A percentile compares a stretch with the other conserved stretches of the same genome.
These are phyloP conservation scores for Smutsia gigantea DNA, from an alignment of 2,797 vertebrate species.

Conservation along the genomic window DNA sequence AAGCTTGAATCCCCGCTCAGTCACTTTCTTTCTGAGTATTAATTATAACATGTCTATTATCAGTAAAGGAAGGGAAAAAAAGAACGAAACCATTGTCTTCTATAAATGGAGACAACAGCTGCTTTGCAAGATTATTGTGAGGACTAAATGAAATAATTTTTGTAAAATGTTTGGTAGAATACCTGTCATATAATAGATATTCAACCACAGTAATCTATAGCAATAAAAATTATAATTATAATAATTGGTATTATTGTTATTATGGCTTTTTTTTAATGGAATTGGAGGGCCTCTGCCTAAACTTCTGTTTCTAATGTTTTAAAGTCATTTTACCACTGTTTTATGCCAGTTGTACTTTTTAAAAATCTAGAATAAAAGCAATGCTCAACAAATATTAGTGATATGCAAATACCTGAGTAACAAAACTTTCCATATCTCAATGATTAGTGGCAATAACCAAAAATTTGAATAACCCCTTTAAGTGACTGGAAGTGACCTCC, in stretches of 20 bases:
- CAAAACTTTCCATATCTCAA: background rate
- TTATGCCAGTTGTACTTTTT: background rate
- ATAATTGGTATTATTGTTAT: background rate
- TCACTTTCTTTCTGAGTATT: background rate
- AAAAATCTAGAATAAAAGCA: background rate
- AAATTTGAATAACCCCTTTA: background rate
- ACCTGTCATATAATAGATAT: background rate
- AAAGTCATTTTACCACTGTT: background rate
- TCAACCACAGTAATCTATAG: background rate
- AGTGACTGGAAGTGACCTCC: background rate
- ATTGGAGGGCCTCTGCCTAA: background rate
- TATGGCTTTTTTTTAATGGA: background rate
- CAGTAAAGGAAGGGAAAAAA: background rate
- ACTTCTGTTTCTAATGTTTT: slow-evolving; percentile 45
- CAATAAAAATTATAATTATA: background rate
- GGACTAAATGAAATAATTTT: background rate
- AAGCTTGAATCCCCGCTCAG: background rate
- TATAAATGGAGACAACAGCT: slow-evolving; percentile 3
- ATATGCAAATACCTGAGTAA: background rate
- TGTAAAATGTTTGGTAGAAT: background rate
- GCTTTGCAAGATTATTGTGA: background rate
- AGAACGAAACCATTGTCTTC: background rate
- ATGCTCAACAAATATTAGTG: background rate
- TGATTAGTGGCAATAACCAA: background rate
- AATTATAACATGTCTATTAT: background rate